Conservation (phyloP, 1,140 invertebrate genomes). For the Monochamus saltuarius region DNA sequence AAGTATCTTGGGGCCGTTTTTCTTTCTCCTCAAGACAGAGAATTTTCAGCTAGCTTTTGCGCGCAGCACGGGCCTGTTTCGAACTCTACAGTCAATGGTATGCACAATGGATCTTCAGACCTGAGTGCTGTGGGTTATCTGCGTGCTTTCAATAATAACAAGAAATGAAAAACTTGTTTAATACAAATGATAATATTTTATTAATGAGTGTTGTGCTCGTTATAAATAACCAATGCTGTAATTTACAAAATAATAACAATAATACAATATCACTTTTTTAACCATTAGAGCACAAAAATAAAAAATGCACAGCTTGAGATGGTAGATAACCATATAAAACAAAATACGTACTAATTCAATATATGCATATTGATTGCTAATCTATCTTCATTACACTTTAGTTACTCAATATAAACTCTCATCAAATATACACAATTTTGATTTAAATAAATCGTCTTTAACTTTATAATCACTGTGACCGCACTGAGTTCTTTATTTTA, state of each 20-base stretch:
- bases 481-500: slow-evolving; percentile 37
- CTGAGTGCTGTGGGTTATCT: too few species aligned
- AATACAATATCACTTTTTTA: slow-evolving; percentile 45
- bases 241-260: slow-evolving; percentile 33
- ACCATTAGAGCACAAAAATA: slow-evolving; percentile 39
- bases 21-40: too few species aligned
- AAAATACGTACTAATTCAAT: slow-evolving; percentile 31
- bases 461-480: slow-evolving; percentile 36
- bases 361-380: slow-evolving; percentile 32
- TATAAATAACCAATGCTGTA: slow-evolving; percentile 38
- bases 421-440: slow-evolving; percentile 46
- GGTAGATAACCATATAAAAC: slow-evolving; percentile 40
- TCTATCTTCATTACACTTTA: slow-evolving; percentile 33
- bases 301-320: slow-evolving; percentile 37
- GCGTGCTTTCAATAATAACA: too few species aligned
- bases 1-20: too few species aligned
- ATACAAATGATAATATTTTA: slow-evolving; percentile 32
- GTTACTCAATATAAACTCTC: slow-evolving; percentile 38
- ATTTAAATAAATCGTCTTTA: slow-evolving; percentile 38
- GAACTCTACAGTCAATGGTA: too few species aligned
- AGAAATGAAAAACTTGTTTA: not conserved
- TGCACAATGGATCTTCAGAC: too few species aligned
- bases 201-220: slow-evolving; percentile 37
- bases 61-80: too few species aligned
- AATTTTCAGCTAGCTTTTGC: too few species aligned